Conservation (phyloP, 2,113 vertebrate species). For the Oenanthe oenanthe region DNA sequence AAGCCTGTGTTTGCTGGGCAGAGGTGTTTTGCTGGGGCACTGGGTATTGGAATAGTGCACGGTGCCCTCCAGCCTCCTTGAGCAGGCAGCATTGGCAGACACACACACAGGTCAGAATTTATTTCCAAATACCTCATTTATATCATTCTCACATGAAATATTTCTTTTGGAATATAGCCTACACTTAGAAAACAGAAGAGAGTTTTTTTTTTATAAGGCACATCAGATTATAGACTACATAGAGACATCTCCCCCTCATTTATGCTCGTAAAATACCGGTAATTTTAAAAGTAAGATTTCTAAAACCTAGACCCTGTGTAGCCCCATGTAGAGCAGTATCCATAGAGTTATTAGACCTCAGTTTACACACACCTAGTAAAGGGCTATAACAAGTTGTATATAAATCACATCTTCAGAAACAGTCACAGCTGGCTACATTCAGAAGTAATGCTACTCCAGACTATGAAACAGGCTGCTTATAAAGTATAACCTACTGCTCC, state of each 20-base stretch:
- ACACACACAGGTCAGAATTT: slow-evolving; percentile 55
- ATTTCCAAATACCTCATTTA: slow-evolving; percentile 67
- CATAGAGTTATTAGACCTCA: slow-evolving; percentile 33
- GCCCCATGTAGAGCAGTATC: slow-evolving; percentile 21
- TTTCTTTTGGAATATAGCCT: slow-evolving; percentile 44
- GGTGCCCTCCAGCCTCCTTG: background rate
- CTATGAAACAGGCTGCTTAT: slow-evolving; percentile 37
- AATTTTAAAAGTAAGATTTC: slow-evolving; percentile 49
- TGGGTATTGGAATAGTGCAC: rapidly evolving
- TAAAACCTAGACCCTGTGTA: slow-evolving; percentile 59
- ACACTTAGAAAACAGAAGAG: slow-evolving; percentile 58
- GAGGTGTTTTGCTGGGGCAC: background rate
- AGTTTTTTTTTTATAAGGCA: slow-evolving; percentile 71
- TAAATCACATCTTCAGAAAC: slow-evolving; percentile 44
- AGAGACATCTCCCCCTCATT: slow-evolving; percentile 20
- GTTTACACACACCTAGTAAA: slow-evolving; percentile 38
- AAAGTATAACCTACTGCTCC: slow-evolving; percentile 22
- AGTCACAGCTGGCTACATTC: slow-evolving; percentile 21
- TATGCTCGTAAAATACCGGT: slow-evolving; percentile 9
- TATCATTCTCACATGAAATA: slow-evolving; percentile 60
- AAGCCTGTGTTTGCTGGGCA: background rate
- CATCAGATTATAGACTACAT: slow-evolving; percentile 61
- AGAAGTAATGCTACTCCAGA: slow-evolving; percentile 1
- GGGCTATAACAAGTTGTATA: slow-evolving; percentile 42
- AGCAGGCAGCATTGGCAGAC: slow-evolving; percentile 1